Evolutionary conservation across 2,113 vertebrate species (phyloP).

Genomic region (Nannobrachium achirus): DNA sequence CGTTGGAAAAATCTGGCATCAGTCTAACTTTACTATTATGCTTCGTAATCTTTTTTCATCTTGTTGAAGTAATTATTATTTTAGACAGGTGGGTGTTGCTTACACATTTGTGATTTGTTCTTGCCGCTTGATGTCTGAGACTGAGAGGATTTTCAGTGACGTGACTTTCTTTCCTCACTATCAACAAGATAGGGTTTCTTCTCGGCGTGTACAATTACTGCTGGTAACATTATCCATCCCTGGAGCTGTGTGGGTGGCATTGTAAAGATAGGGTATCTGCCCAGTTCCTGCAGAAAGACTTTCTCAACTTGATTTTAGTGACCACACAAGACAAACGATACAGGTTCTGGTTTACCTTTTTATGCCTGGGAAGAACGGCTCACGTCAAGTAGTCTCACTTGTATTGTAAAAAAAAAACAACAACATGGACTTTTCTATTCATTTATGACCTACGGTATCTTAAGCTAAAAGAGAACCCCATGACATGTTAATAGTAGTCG

Average conservation of each 20-base stretch:
- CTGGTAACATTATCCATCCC: conserved; percentile 38
- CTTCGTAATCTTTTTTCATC: too few species aligned
- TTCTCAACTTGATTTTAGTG: too few species aligned
- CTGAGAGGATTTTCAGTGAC: conserved; percentile 1
- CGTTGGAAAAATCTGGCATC: too few species aligned
- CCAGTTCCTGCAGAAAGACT: conserved; percentile 2
- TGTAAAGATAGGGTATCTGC: conserved; percentile 8
- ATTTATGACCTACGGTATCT: background rate
- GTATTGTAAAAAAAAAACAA: background rate
- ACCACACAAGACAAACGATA: background rate
- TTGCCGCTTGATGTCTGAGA: background rate
- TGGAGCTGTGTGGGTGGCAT: conserved; percentile 4
- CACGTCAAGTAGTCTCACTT: background rate
- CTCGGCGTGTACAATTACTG: conserved; percentile 42
- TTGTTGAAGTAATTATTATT: background rate
- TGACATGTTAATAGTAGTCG: conserved; percentile 4
- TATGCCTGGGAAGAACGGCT: too few species aligned
- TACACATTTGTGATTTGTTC: conserved; percentile 13
- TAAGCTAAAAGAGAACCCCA: background rate
- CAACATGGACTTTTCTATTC: background rate
- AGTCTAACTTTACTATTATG: too few species aligned
- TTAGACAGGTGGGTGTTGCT: background rate
- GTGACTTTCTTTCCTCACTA: conserved; percentile 13
- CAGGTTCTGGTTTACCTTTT: background rate
- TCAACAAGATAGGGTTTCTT: conserved; percentile 23